Evolutionary conservation across 2,888 invertebrate genomes (phyloP).

Genomic region (Leptarthrus brevirostris): DNA sequence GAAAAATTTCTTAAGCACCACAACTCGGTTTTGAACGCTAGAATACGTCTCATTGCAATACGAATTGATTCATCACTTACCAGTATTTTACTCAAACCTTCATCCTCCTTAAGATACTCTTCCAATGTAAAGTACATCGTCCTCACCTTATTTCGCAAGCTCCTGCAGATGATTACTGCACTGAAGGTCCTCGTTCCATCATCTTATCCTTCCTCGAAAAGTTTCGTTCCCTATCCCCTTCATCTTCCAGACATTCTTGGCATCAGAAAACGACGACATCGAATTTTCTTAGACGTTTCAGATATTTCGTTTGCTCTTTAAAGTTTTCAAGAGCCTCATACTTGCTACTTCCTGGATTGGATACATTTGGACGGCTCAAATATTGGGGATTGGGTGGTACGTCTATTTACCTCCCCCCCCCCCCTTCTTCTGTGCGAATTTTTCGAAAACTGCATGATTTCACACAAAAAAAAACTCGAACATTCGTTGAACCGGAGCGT

Average conservation of each 20-base stretch:
- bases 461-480: conserved; percentile 4
- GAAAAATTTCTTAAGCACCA: conserved; percentile 45
- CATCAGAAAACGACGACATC: conserved; percentile 29
- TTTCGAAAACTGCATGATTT: conserved; percentile 6
- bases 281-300: conserved; percentile 44
- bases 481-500: background rate
- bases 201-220: background rate
- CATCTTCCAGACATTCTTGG: conserved; percentile 24
- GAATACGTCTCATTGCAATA: conserved; percentile 45
- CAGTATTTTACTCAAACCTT: conserved; percentile 31
- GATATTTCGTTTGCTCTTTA: conserved; percentile 41
- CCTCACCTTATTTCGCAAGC: conserved; percentile 15
- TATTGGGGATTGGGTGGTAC: background rate
- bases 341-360: background rate
- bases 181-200: conserved; percentile 1
- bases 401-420: background rate
- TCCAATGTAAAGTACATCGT: conserved; percentile 28
- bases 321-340: conserved; percentile 2
- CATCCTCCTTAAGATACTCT: conserved; percentile 14
- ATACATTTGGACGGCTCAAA: conserved; percentile 7
- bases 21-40: conserved; percentile 4
- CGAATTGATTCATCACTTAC: conserved; percentile 51
- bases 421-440: background rate
- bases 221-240: background rate
- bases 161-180: conserved; percentile 34